Base-by-base conservation (phyloP, 2,113 vertebrate species). In the Cochlearius cochlearius region DNA sequence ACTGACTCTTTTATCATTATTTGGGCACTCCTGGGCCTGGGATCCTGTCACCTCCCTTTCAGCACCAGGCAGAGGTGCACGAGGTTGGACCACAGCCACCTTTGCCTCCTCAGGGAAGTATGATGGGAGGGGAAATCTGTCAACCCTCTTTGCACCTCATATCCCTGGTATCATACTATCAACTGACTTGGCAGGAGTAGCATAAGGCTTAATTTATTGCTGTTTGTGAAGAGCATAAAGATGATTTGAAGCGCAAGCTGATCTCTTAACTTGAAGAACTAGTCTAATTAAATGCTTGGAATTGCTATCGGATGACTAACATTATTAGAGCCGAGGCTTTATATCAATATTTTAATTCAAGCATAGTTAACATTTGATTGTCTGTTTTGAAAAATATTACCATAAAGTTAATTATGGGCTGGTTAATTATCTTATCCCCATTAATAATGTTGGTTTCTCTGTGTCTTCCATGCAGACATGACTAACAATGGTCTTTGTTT, bases 231-330 rank as follows among this genome's bases (percentile, higher is more conserved):
- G 79, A 88, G 5, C 43, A 29, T 64, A 53, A 88, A 88, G 90
- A 83, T 30, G 88, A 94, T 86, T 74, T 63, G 74, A 92, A 94
- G 52, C 80, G 63, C 75, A 95, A 94, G 55, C 20, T 77, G 59
- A 83, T 93, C 38, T 52, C 74, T 94, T 77, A 93, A 86, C 47
- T 20, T 94, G 68, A 88, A 95, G 43, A 69, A 78, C 26, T 60
- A 92, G 43, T 41, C 30, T 86, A 86, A 94, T 92, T 90, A 86
- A 94, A 88, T 80, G 23, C 50, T 93, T 90, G 55, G 92, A 90
- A 88, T 77, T 77, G 63, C 26, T 59, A 26, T 66, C 93, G 69
- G 59, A 73, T 86, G 82, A 23, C 32, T 86, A 50, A 69, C 3
- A 6, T 77, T 86, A 71, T 83, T 56, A 86, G 23, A 93, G 63